Evolutionary conservation across 2,888 invertebrate genomes (phyloP).

Genomic region (Torymus tubicola): DNA sequence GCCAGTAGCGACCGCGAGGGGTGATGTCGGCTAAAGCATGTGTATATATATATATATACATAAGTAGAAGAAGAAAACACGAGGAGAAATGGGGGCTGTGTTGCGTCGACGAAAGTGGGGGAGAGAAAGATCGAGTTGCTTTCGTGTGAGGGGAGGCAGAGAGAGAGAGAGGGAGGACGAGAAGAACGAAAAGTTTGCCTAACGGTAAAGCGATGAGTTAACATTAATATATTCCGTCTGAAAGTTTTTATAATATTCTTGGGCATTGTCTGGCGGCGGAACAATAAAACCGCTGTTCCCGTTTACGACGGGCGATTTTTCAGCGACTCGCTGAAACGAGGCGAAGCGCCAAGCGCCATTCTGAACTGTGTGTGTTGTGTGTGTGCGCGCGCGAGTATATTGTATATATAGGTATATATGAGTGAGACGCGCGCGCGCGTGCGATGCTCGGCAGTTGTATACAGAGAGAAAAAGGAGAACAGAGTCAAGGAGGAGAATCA

Average conservation of each 20-base stretch:
- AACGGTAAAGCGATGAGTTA: constrained; percentile 76
- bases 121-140: constrained; percentile 1
- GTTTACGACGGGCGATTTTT: constrained; percentile 74
- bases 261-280: constrained; percentile 73
- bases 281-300: constrained; percentile 76
- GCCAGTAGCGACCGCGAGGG: background rate
- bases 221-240: constrained; percentile 76
- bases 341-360: constrained; percentile 62
- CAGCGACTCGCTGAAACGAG: constrained; percentile 71
- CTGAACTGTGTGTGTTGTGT: constrained; percentile 13
- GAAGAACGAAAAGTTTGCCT: constrained; percentile 73
- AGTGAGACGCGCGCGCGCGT: constrained; percentile 16
- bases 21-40: background rate
- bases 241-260: constrained; percentile 76
- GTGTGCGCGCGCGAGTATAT: constrained; percentile 37
- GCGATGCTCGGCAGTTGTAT: background rate
- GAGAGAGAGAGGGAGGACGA: background rate
- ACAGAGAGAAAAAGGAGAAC: constrained; percentile 40
- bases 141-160: constrained; percentile 45
- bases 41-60: no score
- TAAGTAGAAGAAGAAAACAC: constrained; percentile 4
- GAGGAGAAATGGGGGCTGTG: background rate
- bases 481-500: constrained; percentile 49
- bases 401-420: no score
- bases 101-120: constrained; percentile 46